Conservation (phyloP, 2,113 vertebrate genomes). For the Anolis carolinensis region DNA sequence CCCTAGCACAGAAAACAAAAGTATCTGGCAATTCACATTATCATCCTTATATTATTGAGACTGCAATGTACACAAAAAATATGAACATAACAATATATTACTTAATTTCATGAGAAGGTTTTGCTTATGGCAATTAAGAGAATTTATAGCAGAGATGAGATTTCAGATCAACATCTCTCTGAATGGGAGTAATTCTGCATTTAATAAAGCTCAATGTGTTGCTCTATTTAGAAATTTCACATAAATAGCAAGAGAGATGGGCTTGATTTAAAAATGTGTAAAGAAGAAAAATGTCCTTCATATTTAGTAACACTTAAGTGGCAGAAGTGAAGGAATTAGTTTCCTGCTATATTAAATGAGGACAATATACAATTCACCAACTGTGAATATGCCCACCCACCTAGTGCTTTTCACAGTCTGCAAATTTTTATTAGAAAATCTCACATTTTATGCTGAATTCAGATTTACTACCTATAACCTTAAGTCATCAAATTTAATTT, state of each 20-base stretch:
- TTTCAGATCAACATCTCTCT: not conserved
- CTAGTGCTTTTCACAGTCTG: not conserved
- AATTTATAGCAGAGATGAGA: not conserved
- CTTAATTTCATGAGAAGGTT: too few relatives aligned
- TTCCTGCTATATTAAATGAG: not conserved
- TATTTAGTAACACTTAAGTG: not conserved
- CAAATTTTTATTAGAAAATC: not conserved
- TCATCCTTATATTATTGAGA: not conserved
- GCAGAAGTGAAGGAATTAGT: not conserved
- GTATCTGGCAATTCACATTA: not conserved
- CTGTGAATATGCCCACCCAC: not conserved
- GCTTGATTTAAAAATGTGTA: not conserved
- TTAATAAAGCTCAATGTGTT: not conserved
- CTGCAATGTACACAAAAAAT: not conserved
- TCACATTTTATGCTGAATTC: not conserved
- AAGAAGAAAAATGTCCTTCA: too few relatives aligned
- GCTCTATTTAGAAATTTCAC: not conserved
- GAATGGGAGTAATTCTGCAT: not conserved
- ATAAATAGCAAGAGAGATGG: not conserved
- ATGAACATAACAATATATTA: too few relatives aligned
- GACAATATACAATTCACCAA: not conserved
- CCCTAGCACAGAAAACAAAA: too few relatives aligned
- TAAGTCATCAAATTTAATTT: not conserved
- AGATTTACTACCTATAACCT: not conserved
- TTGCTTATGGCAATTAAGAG: not conserved